Evolutionary conservation across 1,140 invertebrate species (phyloP), one percentile per base, ranked within the genome.

Genomic region (Proctacanthus coquilletti): DNA sequence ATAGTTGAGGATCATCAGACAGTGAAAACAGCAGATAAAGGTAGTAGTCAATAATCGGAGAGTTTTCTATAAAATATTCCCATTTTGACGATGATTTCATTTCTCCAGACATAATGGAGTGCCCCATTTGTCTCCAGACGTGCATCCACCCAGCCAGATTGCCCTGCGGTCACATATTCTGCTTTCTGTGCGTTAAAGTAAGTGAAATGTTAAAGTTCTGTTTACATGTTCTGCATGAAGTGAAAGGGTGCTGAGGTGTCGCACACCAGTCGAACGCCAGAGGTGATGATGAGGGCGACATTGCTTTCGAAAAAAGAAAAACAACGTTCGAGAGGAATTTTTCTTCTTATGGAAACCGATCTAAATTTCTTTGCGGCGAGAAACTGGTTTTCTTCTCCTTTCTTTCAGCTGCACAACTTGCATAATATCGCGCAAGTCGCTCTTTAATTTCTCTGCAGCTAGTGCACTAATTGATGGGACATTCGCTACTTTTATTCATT

Each of bases 131-230:
- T 60, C 65, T 94, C 21, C 87, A 94, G 63, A 70, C 73, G 19
- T 86, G 80, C 53, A 74, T 92, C 41, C 83, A 94, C 64, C 91
- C 91, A 36, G 81, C 80, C 13, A 67, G 81, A 56, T 64, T 96
- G 19, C 89, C 89, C 2, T 96, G 91, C 63, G 75, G 74, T n/a
- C 92, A 97, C 58, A 77, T 94, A 33, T 97, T 96, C 60, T 97
- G 92, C 63, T 97, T 87, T 56, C 66, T 97, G 8, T 97, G 93
- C 60, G 77, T 94, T 2, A 97, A 97, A 68, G 72, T 70, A 51
- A 50, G 51, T 51, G 39, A n/a, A 25, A 8, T 25, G 23, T n/a
- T n/a, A n/a, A n/a, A n/a, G n/a, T n/a, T n/a, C n/a, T n/a, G n/a
- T n/a, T n/a, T n/a, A n/a, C n/a, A n/a, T n/a, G n/a, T n/a, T n/a